These are phyloP conservation scores for Tridacna gigas DNA, from an alignment of 2,888 invertebrate species.

Conservation along the genomic window DNA sequence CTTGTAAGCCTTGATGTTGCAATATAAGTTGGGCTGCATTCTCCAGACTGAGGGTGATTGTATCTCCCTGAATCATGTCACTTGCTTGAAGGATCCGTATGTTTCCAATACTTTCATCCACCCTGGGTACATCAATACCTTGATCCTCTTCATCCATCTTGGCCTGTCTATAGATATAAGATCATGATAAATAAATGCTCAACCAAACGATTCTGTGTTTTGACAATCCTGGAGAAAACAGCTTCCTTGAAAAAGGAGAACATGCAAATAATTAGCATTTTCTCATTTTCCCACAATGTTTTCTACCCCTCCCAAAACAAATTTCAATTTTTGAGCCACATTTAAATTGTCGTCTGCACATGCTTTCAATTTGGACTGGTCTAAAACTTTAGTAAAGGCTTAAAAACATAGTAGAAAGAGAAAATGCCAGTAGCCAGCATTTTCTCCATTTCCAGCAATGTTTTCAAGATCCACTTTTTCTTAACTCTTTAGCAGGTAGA, in stretches of 20 bases:
- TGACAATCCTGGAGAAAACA: no score
- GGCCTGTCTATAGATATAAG: no score
- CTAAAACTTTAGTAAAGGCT: background rate
- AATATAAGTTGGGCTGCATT: constrained; percentile 75
- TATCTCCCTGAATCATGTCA: constrained; percentile 40
- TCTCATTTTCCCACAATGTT: no score
- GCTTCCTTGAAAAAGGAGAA: no score
- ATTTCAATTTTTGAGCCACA: no score
- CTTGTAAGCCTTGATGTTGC: constrained; percentile 68
- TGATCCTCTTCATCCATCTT: background rate
- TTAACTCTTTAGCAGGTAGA: no score
- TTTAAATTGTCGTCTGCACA: no score
- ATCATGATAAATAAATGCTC: no score
- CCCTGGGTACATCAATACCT: background rate
- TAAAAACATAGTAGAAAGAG: background rate
- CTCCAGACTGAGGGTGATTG: constrained; percentile 75
- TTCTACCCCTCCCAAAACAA: no score
- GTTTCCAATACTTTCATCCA: background rate
- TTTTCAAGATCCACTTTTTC: background rate
- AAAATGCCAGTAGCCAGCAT: constrained; percentile 1
- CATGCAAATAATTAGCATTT: no score
- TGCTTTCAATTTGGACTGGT: no score
- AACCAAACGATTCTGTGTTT: no score
- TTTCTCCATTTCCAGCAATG: background rate
- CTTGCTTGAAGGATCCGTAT: constrained; percentile 11